Conservation (phyloP, 2,113 vertebrate species). For the Irena cyanogastra region DNA sequence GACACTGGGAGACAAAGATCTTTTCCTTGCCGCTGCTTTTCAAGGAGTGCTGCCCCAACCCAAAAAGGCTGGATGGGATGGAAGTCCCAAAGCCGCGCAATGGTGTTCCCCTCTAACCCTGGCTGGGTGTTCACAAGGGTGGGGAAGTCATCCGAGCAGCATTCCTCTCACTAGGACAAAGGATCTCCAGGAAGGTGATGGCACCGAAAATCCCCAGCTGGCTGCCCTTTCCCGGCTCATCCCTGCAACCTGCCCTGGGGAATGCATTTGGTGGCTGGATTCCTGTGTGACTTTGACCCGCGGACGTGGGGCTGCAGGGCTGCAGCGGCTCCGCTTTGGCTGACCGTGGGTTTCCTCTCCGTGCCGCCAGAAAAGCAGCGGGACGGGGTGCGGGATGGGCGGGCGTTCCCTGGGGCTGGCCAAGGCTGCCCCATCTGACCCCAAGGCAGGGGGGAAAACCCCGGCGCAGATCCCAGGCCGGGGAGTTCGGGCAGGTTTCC, state of each 20-base stretch:
- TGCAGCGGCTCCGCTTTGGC: not conserved
- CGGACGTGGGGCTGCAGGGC: not conserved
- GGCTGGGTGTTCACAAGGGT: accelerated
- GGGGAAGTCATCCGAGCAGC: not conserved
- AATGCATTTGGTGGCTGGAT: not conserved
- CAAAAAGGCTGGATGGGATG: not conserved
- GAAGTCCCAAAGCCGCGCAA: accelerated
- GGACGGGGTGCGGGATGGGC: not conserved
- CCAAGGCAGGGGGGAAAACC: not conserved
- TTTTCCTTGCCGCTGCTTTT: not conserved
- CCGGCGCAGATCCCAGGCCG: not conserved
- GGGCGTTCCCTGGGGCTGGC: not conserved
- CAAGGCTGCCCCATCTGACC: not conserved
- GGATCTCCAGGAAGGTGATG: not conserved
- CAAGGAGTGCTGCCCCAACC: not conserved
- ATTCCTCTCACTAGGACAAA: not conserved
- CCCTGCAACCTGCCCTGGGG: not conserved
- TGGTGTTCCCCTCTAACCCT: accelerated
- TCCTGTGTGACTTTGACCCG: constrained; percentile 6
- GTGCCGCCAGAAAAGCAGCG: not conserved
- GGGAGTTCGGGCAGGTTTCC: not conserved
- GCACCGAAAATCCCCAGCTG: not conserved
- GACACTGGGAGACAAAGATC: not conserved
- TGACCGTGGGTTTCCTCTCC: not conserved
- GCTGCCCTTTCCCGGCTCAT: not conserved